Percentiles rank a stretch among this genome's conserved stretches.
Evolutionary conservation across 2,113 vertebrate species (phyloP).

Genomic region (Ornithorhynchus anatinus): DNA sequence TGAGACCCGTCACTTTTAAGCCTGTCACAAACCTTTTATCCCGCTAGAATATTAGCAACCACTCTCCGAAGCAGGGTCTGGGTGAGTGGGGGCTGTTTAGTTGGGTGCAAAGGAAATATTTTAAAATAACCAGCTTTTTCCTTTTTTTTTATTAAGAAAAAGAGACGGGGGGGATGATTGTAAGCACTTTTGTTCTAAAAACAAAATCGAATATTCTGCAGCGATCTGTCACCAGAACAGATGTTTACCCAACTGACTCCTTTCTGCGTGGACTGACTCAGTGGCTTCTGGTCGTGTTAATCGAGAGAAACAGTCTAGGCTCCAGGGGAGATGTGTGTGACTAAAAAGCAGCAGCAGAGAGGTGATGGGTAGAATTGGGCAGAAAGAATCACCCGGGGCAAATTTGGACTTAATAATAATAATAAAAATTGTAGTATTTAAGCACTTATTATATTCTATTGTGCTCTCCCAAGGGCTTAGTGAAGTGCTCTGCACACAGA

Average conservation of each 20-base stretch:
- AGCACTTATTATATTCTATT: no score
- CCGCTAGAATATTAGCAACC: no score
- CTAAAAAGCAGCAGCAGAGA: background rate
- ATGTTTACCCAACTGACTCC: slow-evolving; percentile 48
- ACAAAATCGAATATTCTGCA: slow-evolving; percentile 42
- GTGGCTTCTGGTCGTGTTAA: slow-evolving; percentile 33
- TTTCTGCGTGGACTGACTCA: slow-evolving; percentile 47
- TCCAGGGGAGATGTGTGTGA: slow-evolving; percentile 30
- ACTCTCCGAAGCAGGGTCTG: background rate
- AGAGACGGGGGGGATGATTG: slow-evolving; percentile 27
- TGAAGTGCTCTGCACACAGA: no score
- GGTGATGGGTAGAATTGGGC: background rate
- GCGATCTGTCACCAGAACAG: slow-evolving; percentile 49
- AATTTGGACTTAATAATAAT: background rate
- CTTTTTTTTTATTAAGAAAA: slow-evolving; percentile 24
- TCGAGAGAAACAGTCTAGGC: slow-evolving; percentile 52
- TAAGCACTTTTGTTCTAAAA: slow-evolving; percentile 36
- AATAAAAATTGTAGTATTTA: no score
- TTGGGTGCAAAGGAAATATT: no score
- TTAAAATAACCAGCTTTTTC: no score
- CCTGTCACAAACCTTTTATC: no score
- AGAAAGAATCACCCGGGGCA: background rate
- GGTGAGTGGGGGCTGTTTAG: no score
- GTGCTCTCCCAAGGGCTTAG: no score
- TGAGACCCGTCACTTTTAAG: no score